Evolutionary conservation across 2,888 invertebrate species (phyloP), one percentile per base, ranked within the genome.

Genomic region (Gymnoscelis rufifasciata): DNA sequence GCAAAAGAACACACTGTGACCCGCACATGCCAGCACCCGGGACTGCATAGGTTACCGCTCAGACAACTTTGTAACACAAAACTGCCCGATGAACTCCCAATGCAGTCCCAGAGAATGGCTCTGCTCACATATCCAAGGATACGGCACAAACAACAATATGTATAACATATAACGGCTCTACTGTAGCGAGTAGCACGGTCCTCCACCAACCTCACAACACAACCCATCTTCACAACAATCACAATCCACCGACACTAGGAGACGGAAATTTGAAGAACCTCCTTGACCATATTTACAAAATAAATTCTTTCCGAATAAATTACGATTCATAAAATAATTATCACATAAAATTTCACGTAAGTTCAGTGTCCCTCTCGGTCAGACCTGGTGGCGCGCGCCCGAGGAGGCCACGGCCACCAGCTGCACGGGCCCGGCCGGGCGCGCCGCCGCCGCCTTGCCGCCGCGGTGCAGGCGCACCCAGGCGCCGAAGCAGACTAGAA

Each of bases 401-500:
- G 36, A 43, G 42, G 64, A 66, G 61, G 83, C 91, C 89, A 72
- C 68, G 38, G 78, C 76, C 74, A 79, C 76, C 62, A 78, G 75
- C 76, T 77, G 77, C 66, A 77, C 78, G 61, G 62, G 65, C 64
- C 83, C 79, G 72, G 81, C 81, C 43, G 77, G 40, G 30, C 47
- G 36, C 13, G 35, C 39, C 14, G 36, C 42, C 35, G 45, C 73
- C 65, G 78, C 77, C 74, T 82, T 83, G 64, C 88, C 89, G 68
- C 89, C 89, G 70, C 91, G 89, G 76, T 91, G 91, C 81, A 91
- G 89, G 59, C 91, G 90, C 75, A 92, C 87, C 86, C 92, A 92
- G 68, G 91, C 90, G 71, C 90, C 90, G 74, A 91, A 87, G 81
- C 91, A 91, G 77, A 92, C 89, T 80, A 92, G 90, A 81, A 92